Percentiles rank a stretch among this genome's conserved stretches.
Conservation (phyloP, 2,888 invertebrate species). For the Hypercompe scribonia region DNA sequence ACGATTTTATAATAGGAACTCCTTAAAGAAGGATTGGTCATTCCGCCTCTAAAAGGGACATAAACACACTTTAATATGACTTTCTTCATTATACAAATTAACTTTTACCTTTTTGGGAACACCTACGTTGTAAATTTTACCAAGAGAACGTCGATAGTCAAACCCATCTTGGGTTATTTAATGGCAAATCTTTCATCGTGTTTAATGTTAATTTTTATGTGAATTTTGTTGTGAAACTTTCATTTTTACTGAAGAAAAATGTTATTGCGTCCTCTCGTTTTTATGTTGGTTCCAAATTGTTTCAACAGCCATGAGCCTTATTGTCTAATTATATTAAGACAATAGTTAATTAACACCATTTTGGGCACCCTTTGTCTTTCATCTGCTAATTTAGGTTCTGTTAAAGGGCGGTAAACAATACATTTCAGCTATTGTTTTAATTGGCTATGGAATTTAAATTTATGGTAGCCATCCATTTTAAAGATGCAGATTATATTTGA, state of each 20-base stretch:
- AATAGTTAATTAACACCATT: background rate
- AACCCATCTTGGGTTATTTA: background rate
- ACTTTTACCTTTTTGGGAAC: background rate
- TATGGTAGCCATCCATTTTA: background rate
- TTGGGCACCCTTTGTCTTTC: background rate
- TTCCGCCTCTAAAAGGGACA: conserved; percentile 25
- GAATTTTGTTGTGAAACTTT: background rate
- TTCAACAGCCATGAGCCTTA: background rate
- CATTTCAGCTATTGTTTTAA: background rate
- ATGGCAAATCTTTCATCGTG: background rate
- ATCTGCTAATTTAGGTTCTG: background rate
- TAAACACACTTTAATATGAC: conserved; percentile 34
- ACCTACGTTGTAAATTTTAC: background rate
- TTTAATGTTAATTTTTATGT: background rate
- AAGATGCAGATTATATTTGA: too few relatives aligned
- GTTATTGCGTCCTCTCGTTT: background rate
- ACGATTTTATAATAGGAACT: background rate
- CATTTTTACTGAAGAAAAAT: background rate
- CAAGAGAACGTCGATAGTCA: background rate
- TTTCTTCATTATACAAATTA: conserved; percentile 29
- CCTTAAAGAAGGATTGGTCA: conserved; percentile 23
- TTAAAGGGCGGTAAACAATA: background rate
- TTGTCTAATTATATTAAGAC: background rate
- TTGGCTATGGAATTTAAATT: background rate
- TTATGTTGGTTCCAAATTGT: background rate